Conservation (phyloP, 1,140 invertebrate species). For the Hylyphantes graminicola region DNA sequence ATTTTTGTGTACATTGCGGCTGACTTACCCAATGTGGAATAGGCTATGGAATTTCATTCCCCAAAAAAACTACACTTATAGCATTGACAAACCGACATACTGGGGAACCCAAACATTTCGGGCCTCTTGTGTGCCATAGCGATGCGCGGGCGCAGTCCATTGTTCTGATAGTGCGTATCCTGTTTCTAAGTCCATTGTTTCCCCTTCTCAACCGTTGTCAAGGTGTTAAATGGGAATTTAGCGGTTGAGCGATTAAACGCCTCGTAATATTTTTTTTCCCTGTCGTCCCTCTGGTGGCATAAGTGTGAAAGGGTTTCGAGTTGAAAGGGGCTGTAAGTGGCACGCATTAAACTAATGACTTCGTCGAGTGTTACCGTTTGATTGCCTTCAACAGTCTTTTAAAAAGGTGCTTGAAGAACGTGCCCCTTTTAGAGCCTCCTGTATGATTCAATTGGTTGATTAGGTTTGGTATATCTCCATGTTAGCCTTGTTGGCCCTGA, state of each 20-base stretch:
- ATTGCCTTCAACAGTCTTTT: too few relatives aligned
- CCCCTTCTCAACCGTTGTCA: constrained; percentile 41
- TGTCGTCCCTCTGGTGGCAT: background rate
- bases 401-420: too few relatives aligned
- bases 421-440: too few relatives aligned
- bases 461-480: too few relatives aligned
- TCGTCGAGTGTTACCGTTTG: background rate
- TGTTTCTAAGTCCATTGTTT: constrained; percentile 38
- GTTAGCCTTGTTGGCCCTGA: too few relatives aligned
- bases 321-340: background rate
- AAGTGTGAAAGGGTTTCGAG: background rate
- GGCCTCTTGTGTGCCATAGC: too few relatives aligned
- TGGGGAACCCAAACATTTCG: background rate
- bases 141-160: background rate
- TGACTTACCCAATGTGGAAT: too few relatives aligned
- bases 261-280: background rate
- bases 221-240: constrained; percentile 53
- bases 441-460: too few relatives aligned
- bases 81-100: too few relatives aligned
- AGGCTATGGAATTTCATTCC: too few relatives aligned
- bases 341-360: constrained; percentile 19
- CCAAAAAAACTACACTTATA: too few relatives aligned
- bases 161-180: constrained; percentile 27
- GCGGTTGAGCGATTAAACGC: constrained; percentile 29
- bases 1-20: too few relatives aligned